A percentile compares a stretch with the other conserved stretches of the same genome.
Evolutionary conservation across 2,888 invertebrate species (phyloP).

Genomic region (Eristalinus sepulchralis): DNA sequence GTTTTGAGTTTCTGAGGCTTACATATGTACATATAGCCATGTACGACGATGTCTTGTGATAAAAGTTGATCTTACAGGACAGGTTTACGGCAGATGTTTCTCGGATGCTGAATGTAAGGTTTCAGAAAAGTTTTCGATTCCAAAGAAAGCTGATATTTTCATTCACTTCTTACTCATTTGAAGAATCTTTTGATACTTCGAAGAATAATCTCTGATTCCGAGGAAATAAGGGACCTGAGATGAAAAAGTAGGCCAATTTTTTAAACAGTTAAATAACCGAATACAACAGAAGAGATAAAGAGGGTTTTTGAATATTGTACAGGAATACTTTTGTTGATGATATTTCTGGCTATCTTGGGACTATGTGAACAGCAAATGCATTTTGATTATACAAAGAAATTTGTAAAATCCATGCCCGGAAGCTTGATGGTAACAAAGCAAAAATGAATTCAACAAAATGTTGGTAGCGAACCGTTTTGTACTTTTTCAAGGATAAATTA

Average conservation of each 20-base stretch:
- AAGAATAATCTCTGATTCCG: neutral
- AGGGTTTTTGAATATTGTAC: neutral
- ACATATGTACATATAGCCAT: too few relatives aligned
- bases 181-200: neutral
- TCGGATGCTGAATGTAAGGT: neutral
- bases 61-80: neutral
- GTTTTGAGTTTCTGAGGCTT: neutral
- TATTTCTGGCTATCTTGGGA: too few relatives aligned
- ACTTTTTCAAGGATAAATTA: too few relatives aligned
- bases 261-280: neutral
- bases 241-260: neutral
- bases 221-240: neutral
- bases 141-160: neutral
- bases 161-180: neutral
- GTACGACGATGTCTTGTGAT: neutral
- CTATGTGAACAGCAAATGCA: too few relatives aligned
- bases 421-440: too few relatives aligned
- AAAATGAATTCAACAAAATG: too few relatives aligned
- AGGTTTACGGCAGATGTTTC: neutral
- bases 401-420: too few relatives aligned
- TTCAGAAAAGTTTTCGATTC: neutral
- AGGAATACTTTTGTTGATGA: too few relatives aligned
- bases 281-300: too few relatives aligned
- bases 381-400: too few relatives aligned
- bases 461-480: too few relatives aligned